phyloP scores from a whole-genome alignment of 2,113 vertebrate species.

The Saimiri boliviensis region DNA sequence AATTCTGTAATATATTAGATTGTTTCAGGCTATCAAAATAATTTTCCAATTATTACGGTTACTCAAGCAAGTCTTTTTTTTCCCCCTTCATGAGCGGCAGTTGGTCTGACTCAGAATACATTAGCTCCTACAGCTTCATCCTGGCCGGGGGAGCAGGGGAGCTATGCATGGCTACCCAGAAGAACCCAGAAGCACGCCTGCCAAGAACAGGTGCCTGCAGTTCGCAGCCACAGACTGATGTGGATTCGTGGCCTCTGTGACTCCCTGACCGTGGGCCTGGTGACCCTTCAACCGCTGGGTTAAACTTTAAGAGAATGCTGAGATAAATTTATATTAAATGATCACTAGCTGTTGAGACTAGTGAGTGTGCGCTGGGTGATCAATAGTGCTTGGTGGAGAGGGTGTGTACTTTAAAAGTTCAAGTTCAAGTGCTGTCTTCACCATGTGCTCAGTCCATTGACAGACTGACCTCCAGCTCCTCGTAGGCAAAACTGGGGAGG shows the following conservation, averaged over 20 bases:
- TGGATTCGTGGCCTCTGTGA: constrained; percentile 82
- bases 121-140: constrained; percentile 96
- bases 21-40: constrained; percentile 99
- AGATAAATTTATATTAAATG: not conserved
- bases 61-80: constrained; percentile 96
- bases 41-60: constrained; percentile 99
- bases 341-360: not conserved
- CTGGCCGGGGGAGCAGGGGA: constrained; percentile 86
- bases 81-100: constrained; percentile 90
- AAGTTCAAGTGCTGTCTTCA: not conserved
- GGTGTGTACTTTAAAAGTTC: not conserved
- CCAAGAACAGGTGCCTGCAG: constrained; percentile 83
- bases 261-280: constrained; percentile 82
- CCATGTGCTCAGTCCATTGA: accelerated
- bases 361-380: not conserved
- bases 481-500: not conserved
- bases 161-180: constrained; percentile 90
- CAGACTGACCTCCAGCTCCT: accelerated
- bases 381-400: not conserved
- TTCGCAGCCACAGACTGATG: constrained; percentile 79
- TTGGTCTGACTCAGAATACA: constrained; percentile 97
- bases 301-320: not conserved
- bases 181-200: constrained; percentile 81
- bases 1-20: constrained; percentile 99
- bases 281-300: constrained; percentile 58